Evolutionary conservation across 2,113 vertebrate species (phyloP).

Genomic region (Scomber scombrus): DNA sequence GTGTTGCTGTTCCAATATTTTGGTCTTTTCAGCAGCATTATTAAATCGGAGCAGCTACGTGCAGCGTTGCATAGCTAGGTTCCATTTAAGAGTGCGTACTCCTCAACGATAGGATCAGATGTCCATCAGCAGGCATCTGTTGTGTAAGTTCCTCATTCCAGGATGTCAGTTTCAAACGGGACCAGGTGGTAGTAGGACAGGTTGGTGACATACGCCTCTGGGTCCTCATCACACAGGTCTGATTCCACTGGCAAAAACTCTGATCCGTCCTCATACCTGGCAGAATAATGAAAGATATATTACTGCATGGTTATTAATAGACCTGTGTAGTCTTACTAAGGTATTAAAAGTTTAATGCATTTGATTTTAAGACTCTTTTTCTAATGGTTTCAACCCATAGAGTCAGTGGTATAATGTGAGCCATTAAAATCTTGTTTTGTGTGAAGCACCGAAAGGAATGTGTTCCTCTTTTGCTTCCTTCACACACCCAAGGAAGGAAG

Average conservation of each 20-base stretch:
- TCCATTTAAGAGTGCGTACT: slow-evolving; percentile 13
- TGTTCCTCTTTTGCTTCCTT: slow-evolving; percentile 66
- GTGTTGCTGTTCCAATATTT: background rate
- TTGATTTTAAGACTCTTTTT: background rate
- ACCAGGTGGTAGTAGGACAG: slow-evolving; percentile 97
- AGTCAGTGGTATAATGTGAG: background rate
- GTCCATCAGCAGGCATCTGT: slow-evolving; percentile 1
- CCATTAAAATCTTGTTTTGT: slow-evolving; percentile 27
- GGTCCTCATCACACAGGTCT: slow-evolving; percentile 91
- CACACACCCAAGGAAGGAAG: slow-evolving; percentile 83
- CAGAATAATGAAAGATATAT: slow-evolving; percentile 37
- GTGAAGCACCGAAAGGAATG: slow-evolving; percentile 45
- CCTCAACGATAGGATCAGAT: background rate
- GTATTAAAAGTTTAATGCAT: background rate
- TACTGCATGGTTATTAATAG: background rate
- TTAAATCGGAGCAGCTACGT: slow-evolving; percentile 16
- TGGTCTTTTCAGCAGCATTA: slow-evolving; percentile 18
- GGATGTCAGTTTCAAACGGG: slow-evolving; percentile 96
- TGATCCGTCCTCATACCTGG: slow-evolving; percentile 90
- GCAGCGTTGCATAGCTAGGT: slow-evolving; percentile 46
- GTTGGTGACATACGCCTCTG: slow-evolving; percentile 95
- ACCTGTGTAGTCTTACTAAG: background rate
- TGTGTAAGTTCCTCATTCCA: slow-evolving; percentile 87
- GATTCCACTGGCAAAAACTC: slow-evolving; percentile 86
- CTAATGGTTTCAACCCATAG: background rate